Evolutionary conservation across 2,888 invertebrate species (phyloP), one percentile per base, ranked within the genome.

Genomic region (Tenthredo notha): DNA sequence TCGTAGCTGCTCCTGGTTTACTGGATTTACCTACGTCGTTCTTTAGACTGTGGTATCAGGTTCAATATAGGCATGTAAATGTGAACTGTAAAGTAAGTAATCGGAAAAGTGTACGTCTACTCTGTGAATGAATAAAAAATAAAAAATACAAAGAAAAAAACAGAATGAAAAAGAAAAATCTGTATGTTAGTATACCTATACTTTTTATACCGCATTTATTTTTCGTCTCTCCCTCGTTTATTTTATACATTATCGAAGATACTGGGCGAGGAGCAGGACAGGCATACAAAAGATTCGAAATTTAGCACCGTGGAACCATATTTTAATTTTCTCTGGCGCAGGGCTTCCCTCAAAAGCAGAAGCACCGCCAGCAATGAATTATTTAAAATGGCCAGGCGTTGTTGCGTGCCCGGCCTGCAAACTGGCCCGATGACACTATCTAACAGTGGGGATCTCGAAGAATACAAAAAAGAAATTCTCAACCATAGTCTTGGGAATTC

Each of bases 381-480:
- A 89, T 89, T 88, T 88, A 89, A 88, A 89, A 88, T 87, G 86
- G 85, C 86, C 84, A 61, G 70, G 85, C 84, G 65, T 77, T 85
- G 84, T 86, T 86, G 85, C 88, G 88, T 88, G 89, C 85, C 84
- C 72, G 40, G 89, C 86, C 86, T 88, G 82, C 86, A 85, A 84
- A 85, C 85, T 85, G 75, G 83, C 80, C 50, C 82, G 84, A 86
- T 84, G 85, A 86, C 87, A 86, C 80, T 87, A 87, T 87, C 86
- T 72, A 54, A 50, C 43, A 29, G 58, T 21, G 6, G 84, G 72
- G 75, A 85, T 85, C 85, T 85, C 65, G 61, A 43, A 25, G 40
- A n/a, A 74, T 43, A 74, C n/a, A 43, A 43, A 74, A 74, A 43
- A 21, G 29, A 33, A n/a, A 70, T 33, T 43, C 50, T 72, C 37